Evolutionary conservation across 2,113 vertebrate genomes (phyloP).

Genomic region (Dicrurus megarhynchus): DNA sequence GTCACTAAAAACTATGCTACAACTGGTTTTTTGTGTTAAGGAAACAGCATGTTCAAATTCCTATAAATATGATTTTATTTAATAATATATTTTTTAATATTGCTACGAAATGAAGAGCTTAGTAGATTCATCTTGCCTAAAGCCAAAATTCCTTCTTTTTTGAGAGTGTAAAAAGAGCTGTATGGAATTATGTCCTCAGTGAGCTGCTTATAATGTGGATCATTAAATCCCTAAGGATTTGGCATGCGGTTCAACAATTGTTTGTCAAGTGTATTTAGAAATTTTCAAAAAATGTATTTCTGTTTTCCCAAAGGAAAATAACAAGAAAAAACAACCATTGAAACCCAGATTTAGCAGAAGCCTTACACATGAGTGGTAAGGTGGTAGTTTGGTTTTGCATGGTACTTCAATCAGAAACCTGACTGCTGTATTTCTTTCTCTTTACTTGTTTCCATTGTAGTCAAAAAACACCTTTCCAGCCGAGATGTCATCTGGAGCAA

Average conservation of each 20-base stretch:
- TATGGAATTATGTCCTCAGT: not conserved
- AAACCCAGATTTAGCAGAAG: not conserved
- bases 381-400: not conserved
- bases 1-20: not conserved
- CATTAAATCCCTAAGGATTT: conserved; percentile 7
- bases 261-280: not conserved
- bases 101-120: not conserved
- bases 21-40: not conserved
- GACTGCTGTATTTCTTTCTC: not conserved
- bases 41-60: not conserved
- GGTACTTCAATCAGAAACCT: not conserved
- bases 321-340: not conserved
- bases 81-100: not conserved
- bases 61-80: not conserved
- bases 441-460: not conserved
- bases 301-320: not conserved
- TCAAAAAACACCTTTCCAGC: not conserved
- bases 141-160: not conserved
- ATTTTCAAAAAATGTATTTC: not conserved
- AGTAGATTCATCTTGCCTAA: conserved; percentile 8
- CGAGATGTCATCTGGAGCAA: not conserved
- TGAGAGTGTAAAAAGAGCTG: not conserved
- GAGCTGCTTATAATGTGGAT: conserved; percentile 6
- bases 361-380: not conserved
- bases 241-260: not conserved